Conservation (phyloP, 2,888 invertebrate species). For the Onthophagus sagittarius region DNA sequence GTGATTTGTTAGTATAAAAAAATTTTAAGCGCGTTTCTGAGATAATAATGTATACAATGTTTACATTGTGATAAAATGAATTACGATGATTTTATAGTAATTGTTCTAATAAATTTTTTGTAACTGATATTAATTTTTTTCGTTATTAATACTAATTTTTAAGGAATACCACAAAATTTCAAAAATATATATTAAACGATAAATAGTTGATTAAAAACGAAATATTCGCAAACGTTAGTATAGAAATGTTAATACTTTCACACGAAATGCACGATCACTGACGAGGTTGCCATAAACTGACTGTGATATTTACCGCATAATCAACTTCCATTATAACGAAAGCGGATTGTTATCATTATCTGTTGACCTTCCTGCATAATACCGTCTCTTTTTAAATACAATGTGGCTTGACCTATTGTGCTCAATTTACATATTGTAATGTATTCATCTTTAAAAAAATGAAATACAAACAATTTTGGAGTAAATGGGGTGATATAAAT, state of each 20-base stretch:
- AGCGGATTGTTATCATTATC: constrained; percentile 23
- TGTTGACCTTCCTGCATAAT: constrained; percentile 16
- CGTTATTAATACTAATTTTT: too few species aligned
- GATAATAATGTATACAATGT: too few species aligned
- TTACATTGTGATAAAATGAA: too few species aligned
- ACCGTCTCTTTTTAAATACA: constrained; percentile 10
- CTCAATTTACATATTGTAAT: not conserved
- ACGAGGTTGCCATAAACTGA: not conserved
- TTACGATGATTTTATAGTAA: too few species aligned
- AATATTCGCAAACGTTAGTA: not conserved
- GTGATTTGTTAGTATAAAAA: not conserved
- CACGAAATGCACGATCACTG: not conserved
- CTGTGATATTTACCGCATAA: constrained; percentile 5
- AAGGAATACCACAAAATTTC: not conserved
- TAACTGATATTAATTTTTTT: too few species aligned
- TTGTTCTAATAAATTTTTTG: too few species aligned
- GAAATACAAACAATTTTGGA: too few species aligned
- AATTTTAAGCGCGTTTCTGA: not conserved
- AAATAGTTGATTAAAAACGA: not conserved
- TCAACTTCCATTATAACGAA: constrained; percentile 12
- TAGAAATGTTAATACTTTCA: not conserved
- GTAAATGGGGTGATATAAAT: too few species aligned
- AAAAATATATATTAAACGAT: not conserved
- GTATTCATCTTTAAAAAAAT: too few species aligned
- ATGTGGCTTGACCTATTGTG: not conserved